These are phyloP conservation scores for Chrysotoxum bicinctum DNA, from an alignment of 2,888 invertebrate genomes.

Conservation along the genomic window DNA sequence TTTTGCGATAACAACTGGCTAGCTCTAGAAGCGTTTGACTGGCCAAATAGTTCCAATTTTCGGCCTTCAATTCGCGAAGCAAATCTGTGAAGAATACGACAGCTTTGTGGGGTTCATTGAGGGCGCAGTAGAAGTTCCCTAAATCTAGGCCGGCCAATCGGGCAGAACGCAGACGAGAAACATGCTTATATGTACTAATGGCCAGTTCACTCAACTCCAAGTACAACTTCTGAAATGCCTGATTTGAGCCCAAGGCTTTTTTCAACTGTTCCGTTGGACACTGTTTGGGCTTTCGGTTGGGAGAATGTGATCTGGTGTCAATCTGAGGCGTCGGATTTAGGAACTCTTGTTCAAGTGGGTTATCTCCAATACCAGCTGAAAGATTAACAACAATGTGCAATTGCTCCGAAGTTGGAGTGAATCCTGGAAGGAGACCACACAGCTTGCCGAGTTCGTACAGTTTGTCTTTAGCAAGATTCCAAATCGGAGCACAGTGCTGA, in stretches of 20 bases:
- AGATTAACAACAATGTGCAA: constrained; percentile 94
- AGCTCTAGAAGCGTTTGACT: constrained; percentile 92
- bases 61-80: constrained; percentile 91
- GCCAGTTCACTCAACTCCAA: constrained; percentile 96
- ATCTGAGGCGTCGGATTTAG: constrained; percentile 78
- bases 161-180: constrained; percentile 90
- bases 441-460: constrained; percentile 89
- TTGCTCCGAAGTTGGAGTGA: constrained; percentile 91
- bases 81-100: constrained; percentile 94
- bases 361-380: constrained; percentile 94
- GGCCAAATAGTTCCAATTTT: constrained; percentile 92
- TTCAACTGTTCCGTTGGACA: constrained; percentile 91
- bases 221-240: constrained; percentile 94
- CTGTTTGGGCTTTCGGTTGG: constrained; percentile 81
- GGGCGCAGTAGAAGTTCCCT: constrained; percentile 93
- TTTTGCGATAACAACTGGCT: constrained; percentile 91
- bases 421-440: constrained; percentile 94
- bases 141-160: constrained; percentile 93
- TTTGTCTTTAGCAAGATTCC: constrained; percentile 94
- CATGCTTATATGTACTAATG: constrained; percentile 98
- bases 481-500: constrained; percentile 91
- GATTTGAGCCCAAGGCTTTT: constrained; percentile 94
- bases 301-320: constrained; percentile 82
- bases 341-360: constrained; percentile 82
- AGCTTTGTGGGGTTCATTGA: constrained; percentile 93